These are phyloP conservation scores for Spialia ferax DNA, from an alignment of 2,888 invertebrate species.

Conservation along the genomic window DNA sequence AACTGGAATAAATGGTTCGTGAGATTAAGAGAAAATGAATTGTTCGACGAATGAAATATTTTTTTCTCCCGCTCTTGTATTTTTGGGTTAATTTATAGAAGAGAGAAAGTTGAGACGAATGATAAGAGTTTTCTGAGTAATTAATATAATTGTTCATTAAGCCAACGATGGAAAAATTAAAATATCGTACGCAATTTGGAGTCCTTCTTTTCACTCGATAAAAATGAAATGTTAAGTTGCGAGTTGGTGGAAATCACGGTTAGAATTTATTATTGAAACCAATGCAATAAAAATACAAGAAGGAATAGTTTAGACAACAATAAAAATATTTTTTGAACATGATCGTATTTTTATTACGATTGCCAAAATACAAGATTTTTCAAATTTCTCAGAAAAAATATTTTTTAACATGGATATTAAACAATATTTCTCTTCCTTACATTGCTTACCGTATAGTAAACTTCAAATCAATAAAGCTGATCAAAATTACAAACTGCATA, in stretches of 20 bases:
- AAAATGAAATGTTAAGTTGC: neutral
- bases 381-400: no score
- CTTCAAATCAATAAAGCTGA: no score
- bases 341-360: no score
- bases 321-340: no score
- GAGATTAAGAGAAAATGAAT: conserved; percentile 33
- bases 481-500: no score
- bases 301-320: no score
- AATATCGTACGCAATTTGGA: neutral
- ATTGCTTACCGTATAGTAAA: no score
- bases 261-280: no score
- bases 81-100: conserved; percentile 9
- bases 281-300: no score
- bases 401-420: no score
- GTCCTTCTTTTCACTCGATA: neutral
- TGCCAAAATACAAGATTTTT: no score
- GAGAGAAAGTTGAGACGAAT: neutral
- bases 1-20: conserved; percentile 25
- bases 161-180: neutral
- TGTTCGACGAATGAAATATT: conserved; percentile 5
- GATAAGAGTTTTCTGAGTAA: neutral
- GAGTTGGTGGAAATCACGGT: neutral
- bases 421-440: no score
- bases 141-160: conserved; percentile 3
- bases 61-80: conserved; percentile 1